Base-by-base conservation (phyloP, 2,797 vertebrate genomes). In the Acridotheres tristis region DNA sequence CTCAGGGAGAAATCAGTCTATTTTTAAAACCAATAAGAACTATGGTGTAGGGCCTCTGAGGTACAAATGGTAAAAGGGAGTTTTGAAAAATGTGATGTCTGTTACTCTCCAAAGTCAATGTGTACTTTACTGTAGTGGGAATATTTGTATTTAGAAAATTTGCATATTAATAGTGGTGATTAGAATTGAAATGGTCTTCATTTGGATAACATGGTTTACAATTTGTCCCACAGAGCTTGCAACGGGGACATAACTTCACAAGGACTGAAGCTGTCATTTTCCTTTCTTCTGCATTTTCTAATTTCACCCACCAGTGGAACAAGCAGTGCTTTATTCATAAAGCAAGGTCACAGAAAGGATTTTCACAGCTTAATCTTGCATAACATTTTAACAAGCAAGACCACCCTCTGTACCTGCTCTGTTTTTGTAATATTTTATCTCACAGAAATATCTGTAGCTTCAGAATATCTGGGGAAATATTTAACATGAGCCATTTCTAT, bases 331-430 rank as follows among this genome's bases (percentile, higher is more conserved):
- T 93, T 93, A 89, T 68, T 86, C 71, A 82, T 90, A 95, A 63
- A 90, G 17, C 69, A 86, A 84, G 90, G 81, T 88, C 83, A 78
- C 36, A 88, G 47, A 62, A 91, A 78, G 32, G 47, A 69, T 91
- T 94, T 91, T 89, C 77, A 88, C 59, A 90, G 66, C 23, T 94
- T 94, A 94, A 91, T 87, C 80, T 92, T 94, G 83, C 72, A 32
- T 71, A 90, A 71, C 80, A 63, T 69, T 94, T 85, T 91, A 90
- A 93, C 55, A 94, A 91, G 66, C 48, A 72, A 91, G 77, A 78
- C 42, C 53, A 92, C 17, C 20, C n/a, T 77, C 81, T 73, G 54
- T 59, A n/a, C n/a, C 32, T 59, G 2, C 50, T 88, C 57, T 53
- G 5, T 8, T 80, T 72, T 62, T 72, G 23, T 50, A 81, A 30